Base-by-base conservation (phyloP, 2,888 invertebrate species). In the Heliconius ismenius region DNA sequence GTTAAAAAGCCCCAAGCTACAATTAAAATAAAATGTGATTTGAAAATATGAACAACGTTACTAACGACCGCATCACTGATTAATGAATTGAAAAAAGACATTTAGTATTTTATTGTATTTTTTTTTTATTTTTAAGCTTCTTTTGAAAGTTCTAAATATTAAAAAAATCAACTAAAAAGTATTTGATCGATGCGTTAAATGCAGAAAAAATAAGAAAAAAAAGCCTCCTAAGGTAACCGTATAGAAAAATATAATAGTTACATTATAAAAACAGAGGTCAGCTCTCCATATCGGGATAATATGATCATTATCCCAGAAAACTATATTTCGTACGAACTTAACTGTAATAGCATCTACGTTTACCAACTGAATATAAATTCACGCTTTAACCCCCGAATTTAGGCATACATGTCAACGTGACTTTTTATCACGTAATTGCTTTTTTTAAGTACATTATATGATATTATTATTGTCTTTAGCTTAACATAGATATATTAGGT, bases 241-340 rank as follows among this genome's bases (percentile, higher is more conserved):
- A 15, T 24, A 26, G 26, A 65, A 65, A 36, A 7, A 24, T 39
- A 39, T 62, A 15, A 62, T 65, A 11, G 36, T 39, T n/a, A 39
- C n/a, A 15, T 54, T 70, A 58, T 28, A 58, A 54, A n/a, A 65
- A 39, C n/a, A 13, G 49, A 24, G 18, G 24, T 21, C n/a, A 24
- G 18, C n/a, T 70, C 21, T 69, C 32, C 15, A 70, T 36, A 70
- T 36, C n/a, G 10, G 24, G 13, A 24, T 39, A 58, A 58, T 58
- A 70, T n/a, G 58, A 58, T 58, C 24, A 70, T 70, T 70, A 70
- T 70, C 70, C 70, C 54, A 58, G 32, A 70, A 69, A 70, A 70
- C 70, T 58, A 58, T 70, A 70, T 70, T 58, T 58, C 32, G 58
- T 28, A 54, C 18, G n/a, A 70, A 70, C 24, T 70, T 70, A 70